These are phyloP conservation scores for Corythaeola cristata DNA, from an alignment of 2,113 vertebrate genomes.

Conservation along the genomic window DNA sequence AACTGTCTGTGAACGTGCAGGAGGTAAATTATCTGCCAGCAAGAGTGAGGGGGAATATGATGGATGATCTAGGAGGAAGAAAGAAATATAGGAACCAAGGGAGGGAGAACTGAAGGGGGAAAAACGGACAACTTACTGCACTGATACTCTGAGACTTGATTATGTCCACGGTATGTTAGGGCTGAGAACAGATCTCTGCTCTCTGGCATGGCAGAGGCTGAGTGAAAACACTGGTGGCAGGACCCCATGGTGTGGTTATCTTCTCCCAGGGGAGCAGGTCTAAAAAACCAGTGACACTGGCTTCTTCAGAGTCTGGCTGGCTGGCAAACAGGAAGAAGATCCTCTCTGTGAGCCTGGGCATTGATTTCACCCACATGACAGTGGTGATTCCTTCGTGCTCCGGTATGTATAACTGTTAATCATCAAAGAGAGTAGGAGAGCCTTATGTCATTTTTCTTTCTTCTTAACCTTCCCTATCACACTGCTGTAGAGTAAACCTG, in stretches of 20 bases:
- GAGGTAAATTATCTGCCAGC: neutral
- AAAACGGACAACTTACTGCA: neutral
- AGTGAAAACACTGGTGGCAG: neutral
- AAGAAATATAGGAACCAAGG: neutral
- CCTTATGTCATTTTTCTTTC: neutral
- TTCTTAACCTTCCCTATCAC: neutral
- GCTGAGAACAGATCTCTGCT: neutral
- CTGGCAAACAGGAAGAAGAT: neutral
- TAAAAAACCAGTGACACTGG: neutral
- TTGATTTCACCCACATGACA: neutral
- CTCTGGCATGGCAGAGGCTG: neutral
- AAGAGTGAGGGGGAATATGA: neutral
- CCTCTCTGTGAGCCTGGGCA: neutral
- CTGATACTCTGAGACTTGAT: neutral
- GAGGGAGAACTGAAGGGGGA: neutral
- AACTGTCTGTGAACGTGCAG: neutral
- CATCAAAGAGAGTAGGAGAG: neutral
- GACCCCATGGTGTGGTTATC: neutral
- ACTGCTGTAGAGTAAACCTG: neutral
- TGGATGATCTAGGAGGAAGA: neutral
- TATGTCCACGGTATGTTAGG: accelerated
- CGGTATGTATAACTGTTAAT: neutral
- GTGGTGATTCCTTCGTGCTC: neutral
- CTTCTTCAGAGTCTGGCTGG: neutral
- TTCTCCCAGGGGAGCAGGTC: neutral